Percentiles rank a stretch among this genome's conserved stretches.
These are phyloP conservation scores for Parapsyche elsis DNA, from an alignment of 1,140 invertebrate genomes.

Conservation along the genomic window DNA sequence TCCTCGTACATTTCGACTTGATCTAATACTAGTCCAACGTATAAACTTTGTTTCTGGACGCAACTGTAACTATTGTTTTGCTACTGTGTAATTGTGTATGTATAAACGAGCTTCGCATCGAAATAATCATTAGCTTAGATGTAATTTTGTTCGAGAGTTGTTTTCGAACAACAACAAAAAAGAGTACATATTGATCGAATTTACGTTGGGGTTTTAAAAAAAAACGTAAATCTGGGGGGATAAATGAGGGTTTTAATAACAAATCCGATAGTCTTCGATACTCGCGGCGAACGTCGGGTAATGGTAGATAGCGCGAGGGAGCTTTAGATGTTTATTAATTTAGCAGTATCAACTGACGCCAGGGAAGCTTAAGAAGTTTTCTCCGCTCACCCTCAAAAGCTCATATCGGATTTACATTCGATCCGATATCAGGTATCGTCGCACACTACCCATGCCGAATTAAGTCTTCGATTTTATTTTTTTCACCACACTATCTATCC, in stretches of 20 bases:
- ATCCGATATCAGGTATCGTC: neutral
- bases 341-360: neutral
- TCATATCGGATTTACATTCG: neutral
- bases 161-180: too few relatives aligned
- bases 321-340: conserved; percentile 18
- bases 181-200: too few relatives aligned
- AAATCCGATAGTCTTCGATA: conserved; percentile 19
- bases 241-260: conserved; percentile 14
- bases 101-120: too few relatives aligned
- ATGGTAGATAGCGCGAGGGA: neutral
- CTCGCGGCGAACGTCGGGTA: neutral
- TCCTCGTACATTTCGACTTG: neutral
- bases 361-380: neutral
- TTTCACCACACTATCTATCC: too few relatives aligned
- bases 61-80: too few relatives aligned
- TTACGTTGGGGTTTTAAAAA: neutral
- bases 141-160: too few relatives aligned
- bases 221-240: conserved; percentile 12
- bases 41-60: too few relatives aligned
- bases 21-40: neutral
- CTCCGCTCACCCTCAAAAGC: neutral
- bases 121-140: too few relatives aligned
- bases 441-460: too few relatives aligned
- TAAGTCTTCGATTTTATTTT: too few relatives aligned
- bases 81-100: too few relatives aligned